A percentile compares a stretch with the other conserved stretches of the same genome.
Conservation (phyloP, 2,888 invertebrate species). For the Cephus rjabovi region DNA sequence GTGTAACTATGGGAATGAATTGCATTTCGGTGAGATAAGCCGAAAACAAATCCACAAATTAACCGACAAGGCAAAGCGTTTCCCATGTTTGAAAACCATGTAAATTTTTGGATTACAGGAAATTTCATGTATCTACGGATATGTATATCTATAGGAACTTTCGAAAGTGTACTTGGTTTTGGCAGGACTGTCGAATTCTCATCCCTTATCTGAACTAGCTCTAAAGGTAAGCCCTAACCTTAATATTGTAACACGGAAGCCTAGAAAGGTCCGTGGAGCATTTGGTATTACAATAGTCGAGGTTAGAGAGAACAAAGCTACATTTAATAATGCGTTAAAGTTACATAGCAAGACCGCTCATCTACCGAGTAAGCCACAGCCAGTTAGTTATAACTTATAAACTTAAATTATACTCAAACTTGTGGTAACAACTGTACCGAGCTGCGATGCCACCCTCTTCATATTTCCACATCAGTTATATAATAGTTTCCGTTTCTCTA, state of each 20-base stretch:
- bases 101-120: too few relatives aligned
- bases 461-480: not conserved
- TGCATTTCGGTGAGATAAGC: too few relatives aligned
- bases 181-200: not conserved
- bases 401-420: constrained; percentile 8
- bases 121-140: too few relatives aligned
- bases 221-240: not conserved
- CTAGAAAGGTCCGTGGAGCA: not conserved
- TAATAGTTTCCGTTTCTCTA: not conserved
- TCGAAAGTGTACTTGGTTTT: not conserved
- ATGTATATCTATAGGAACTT: not conserved
- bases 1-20: too few relatives aligned
- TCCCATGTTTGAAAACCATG: too few relatives aligned
- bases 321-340: constrained; percentile 10
- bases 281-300: not conserved
- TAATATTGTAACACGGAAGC: not conserved
- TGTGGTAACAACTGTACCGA: not conserved
- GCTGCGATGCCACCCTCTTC: not conserved
- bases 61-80: too few relatives aligned
- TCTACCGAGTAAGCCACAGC: not conserved
- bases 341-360: constrained; percentile 3
- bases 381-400: constrained; percentile 8
- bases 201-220: not conserved
- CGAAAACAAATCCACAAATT: too few relatives aligned
- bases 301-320: constrained; percentile 1